These are phyloP conservation scores for Lucifuga dentata DNA, from an alignment of 2,113 vertebrate species.

Conservation along the genomic window DNA sequence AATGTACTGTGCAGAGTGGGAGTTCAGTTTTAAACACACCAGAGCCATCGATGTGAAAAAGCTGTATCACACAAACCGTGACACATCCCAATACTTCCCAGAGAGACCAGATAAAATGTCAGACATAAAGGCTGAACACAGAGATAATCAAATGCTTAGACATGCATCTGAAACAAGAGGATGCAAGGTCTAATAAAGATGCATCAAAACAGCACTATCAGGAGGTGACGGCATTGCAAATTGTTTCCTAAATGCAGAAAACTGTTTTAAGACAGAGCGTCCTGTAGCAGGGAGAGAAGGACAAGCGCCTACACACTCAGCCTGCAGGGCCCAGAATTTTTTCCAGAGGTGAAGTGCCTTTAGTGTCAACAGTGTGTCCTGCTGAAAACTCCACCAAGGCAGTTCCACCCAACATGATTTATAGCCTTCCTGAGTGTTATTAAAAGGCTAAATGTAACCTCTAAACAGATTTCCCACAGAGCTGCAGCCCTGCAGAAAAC, in stretches of 20 bases:
- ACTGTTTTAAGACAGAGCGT: too few species aligned
- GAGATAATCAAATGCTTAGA: too few species aligned
- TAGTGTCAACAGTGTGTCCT: conserved; percentile 80
- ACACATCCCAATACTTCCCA: conserved; percentile 1
- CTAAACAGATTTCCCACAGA: conserved; percentile 64
- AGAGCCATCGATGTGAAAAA: conserved; percentile 37
- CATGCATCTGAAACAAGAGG: too few species aligned
- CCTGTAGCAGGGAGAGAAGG: conserved; percentile 19
- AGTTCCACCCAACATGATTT: conserved; percentile 76
- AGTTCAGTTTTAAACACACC: conserved; percentile 30
- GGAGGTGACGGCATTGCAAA: too few species aligned
- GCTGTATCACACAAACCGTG: conserved; percentile 40
- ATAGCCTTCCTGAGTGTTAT: conserved; percentile 77
- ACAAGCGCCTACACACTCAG: conserved; percentile 59
- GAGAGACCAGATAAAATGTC: conserved; percentile 28
- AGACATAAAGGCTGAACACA: neutral
- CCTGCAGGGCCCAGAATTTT: conserved; percentile 40
- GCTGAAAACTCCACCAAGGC: conserved; percentile 68
- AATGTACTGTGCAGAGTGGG: conserved; percentile 44
- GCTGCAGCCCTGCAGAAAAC: conserved; percentile 49
- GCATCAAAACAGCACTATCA: neutral
- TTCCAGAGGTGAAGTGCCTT: conserved; percentile 75
- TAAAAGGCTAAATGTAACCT: conserved; percentile 76
- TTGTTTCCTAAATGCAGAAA: too few species aligned
- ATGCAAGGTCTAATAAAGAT: too few species aligned